Evolutionary conservation across 2,888 invertebrate species (phyloP), one percentile per base, ranked within the genome.

Genomic region (Ceraclea dissimilis): DNA sequence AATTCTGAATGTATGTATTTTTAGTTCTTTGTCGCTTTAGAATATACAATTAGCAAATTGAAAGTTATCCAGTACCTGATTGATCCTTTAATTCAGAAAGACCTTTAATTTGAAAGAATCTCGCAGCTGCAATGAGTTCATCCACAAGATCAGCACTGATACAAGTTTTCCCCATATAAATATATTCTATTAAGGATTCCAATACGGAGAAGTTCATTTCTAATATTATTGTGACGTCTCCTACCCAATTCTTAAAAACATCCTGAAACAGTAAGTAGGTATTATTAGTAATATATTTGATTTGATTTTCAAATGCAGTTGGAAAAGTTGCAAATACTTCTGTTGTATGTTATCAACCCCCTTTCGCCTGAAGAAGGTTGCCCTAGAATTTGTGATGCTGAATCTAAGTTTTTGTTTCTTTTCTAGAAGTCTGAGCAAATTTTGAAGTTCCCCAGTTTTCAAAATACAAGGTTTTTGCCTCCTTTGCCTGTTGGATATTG

Each of bases 121-220:
- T 84, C 20, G 86, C 85, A 6, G 86, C 85, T 54, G 85, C 82
- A 49, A 86, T 78, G 50, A 88, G 68, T 64, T 85, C 82, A 63
- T 84, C 83, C 63, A 86, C 73, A 68, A 85, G 79, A 64, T 84
- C 82, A 68, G 85, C 84, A 51, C 81, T 72, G 62, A 87, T 81
- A 63, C 82, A 81, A 1, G 86, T 86, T 73, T 86, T 85, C 1
- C 87, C 87, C 65, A 84, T 86, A 66, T 88, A 88, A 82, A 88
- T 87, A 65, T 86, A 87, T 68, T 88, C 87, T 31, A 88, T 81
- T 59, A 87, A 75, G 49, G 83, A 83, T 70, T 85, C 86, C 58
- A 88, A 71, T 26, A 86, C 83, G 64, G 79, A 78, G 70, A 86
- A 86, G 67, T 84, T 80, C 76, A 86, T 80, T 66, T 87, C 86